Conservation (phyloP, 2,797 vertebrate species). For the Xiphophorus birchmanni region DNA sequence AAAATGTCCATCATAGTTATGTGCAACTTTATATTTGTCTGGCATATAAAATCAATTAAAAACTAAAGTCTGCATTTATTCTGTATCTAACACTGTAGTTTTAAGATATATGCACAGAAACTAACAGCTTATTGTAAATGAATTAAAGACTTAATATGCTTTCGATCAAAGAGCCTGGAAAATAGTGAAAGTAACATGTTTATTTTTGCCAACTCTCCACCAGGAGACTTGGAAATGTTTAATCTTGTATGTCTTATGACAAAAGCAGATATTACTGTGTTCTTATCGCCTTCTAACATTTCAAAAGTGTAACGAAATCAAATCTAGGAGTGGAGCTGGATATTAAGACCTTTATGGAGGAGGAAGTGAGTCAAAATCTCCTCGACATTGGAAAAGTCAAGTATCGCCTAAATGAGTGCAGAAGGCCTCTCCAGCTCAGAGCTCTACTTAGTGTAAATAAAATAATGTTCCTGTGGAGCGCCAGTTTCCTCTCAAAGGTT, state of each 20-base stretch:
- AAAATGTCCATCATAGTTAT: no score
- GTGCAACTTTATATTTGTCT: no score
- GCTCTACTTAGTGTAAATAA: background rate
- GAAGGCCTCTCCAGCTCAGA: background rate
- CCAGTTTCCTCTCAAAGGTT: background rate
- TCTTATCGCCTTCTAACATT: background rate
- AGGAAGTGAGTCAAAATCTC: background rate
- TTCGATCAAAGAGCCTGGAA: no score
- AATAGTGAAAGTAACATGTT: no score
- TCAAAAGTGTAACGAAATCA: background rate
- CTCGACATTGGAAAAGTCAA: background rate
- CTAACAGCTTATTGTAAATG: no score
- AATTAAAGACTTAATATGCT: no score
- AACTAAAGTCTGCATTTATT: no score
- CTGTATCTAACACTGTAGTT: no score
- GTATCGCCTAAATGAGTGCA: background rate
- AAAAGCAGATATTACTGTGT: background rate
- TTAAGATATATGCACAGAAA: no score
- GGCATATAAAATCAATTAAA: no score
- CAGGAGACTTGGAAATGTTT: background rate
- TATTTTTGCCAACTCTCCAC: background rate
- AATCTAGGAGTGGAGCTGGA: background rate
- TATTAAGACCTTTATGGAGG: background rate
- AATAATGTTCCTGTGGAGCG: slow-evolving; percentile 4
- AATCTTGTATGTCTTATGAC: background rate